Evolutionary conservation across 2,888 invertebrate species (phyloP).

Genomic region (Rhingia rostrata): DNA sequence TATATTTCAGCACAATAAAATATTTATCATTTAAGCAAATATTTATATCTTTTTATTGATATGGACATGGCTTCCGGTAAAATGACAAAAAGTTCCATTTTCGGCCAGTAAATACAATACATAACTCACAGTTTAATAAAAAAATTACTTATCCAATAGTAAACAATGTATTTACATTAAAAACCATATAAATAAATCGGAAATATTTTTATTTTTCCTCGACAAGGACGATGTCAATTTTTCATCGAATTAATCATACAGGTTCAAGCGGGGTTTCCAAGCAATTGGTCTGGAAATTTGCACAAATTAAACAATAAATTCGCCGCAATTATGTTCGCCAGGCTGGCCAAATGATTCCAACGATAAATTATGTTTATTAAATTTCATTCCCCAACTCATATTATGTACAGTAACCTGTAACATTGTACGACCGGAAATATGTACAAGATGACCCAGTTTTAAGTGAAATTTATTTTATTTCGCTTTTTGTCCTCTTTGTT

Average conservation of each 20-base stretch:
- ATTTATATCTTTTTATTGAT: too few relatives aligned
- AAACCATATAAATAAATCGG: slow-evolving; percentile 16
- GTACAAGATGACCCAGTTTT: slow-evolving; percentile 28
- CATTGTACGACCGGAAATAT: not conserved
- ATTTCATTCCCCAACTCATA: slow-evolving; percentile 18
- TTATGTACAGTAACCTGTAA: not conserved
- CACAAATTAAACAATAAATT: slow-evolving; percentile 55
- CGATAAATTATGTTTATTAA: slow-evolving; percentile 57
- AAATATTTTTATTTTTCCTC: slow-evolving; percentile 3
- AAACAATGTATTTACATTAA: slow-evolving; percentile 12
- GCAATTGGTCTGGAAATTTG: slow-evolving; percentile 32
- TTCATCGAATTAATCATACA: slow-evolving; percentile 40
- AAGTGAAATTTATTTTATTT: slow-evolving; percentile 35
- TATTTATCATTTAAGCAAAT: too few relatives aligned
- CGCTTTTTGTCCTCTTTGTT: slow-evolving; percentile 20
- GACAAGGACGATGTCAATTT: slow-evolving; percentile 16
- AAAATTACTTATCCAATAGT: not conserved
- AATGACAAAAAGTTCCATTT: not conserved
- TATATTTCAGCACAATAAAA: too few relatives aligned
- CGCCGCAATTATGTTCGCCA: slow-evolving; percentile 44
- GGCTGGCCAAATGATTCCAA: slow-evolving; percentile 19
- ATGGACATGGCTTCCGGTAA: too few relatives aligned
- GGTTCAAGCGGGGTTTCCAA: slow-evolving; percentile 37
- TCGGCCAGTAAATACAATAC: slow-evolving; percentile 7
- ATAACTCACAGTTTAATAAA: not conserved